A percentile compares a stretch with the other conserved stretches of the same genome.
Evolutionary conservation across 1,140 invertebrate genomes (phyloP).

Genomic region (Eulimnadia texana): DNA sequence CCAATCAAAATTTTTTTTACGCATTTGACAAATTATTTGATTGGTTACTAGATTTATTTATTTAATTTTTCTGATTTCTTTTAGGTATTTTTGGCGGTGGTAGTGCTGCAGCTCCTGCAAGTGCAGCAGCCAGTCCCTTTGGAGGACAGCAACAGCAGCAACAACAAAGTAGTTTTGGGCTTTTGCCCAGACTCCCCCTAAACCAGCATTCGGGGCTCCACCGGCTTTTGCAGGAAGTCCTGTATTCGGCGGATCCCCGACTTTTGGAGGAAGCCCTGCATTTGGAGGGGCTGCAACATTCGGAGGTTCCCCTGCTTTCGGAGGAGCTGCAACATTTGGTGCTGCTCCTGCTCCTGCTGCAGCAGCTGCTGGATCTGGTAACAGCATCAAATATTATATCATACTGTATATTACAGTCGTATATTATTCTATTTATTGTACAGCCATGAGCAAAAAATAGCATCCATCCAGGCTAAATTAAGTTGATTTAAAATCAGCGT

Average conservation of each 20-base stretch:
- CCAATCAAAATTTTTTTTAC: too few species aligned
- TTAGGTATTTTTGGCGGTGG: background rate
- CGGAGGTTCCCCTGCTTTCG: background rate
- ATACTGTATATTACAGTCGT: background rate
- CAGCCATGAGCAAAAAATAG: too few species aligned
- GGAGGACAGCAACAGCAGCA: background rate
- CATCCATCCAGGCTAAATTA: too few species aligned
- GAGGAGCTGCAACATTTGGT: background rate
- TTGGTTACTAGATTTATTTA: background rate
- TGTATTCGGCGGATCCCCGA: background rate
- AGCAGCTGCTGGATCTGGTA: background rate
- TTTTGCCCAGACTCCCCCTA: background rate
- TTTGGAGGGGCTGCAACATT: constrained; percentile 9
- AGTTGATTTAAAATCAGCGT: too few species aligned
- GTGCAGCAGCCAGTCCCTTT: background rate
- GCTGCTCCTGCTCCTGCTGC: background rate
- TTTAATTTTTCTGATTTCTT: background rate
- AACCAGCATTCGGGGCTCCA: constrained; percentile 7
- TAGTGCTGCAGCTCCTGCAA: background rate
- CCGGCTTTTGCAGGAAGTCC: background rate
- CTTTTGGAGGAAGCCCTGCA: constrained; percentile 3
- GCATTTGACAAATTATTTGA: background rate
- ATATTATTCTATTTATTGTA: too few species aligned
- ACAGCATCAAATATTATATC: background rate
- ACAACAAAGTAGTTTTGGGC: background rate